Base-by-base conservation (phyloP, 1,140 invertebrate species). In the Caenorhabditis inopinata region DNA sequence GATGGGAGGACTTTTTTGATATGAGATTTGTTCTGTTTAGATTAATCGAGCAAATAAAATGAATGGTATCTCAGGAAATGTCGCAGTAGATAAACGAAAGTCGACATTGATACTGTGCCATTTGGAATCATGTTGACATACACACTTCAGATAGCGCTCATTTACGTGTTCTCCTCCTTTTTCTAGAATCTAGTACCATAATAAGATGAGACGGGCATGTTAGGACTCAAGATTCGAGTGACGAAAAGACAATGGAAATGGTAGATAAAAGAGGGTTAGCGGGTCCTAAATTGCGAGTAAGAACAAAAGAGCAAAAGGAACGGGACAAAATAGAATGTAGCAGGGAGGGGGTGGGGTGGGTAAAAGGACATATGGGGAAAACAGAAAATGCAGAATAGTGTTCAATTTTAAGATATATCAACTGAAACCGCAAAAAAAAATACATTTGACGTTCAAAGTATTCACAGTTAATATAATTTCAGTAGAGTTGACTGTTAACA, bases 21-120 rank as follows among this genome's bases (percentile, higher is more conserved):
- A 29, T 11, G 32, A 68, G 32, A 27, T 32, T 68, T 68, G 58
- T 68, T 68, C 58, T 68, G 58, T 68, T 68, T 68, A 32, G 25
- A 68, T 68, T 68, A 68, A 68, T 68, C 32, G 58, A 68, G 58
- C 58, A 68, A 68, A 68, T 68, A 68, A 29, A 68, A 42, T 68
- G 14, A 42, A 7, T 7, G 32, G 58, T 68, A 68, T 68, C 58
- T 68, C n/a, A 38, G 32, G 38, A 38, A 68, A 68, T 68, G 58
- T 68, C 58, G 32, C 58, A 68, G 58, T 38, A 21, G 58, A 68
- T 68, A 68, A 68, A 68, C 58, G 58, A 35, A 68, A 58, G 51
- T 38, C 32, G 58, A 68, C 58, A 68, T 42, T 68, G 58, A 68
- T 68, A 68, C 58, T 68, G 58, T 68, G 58, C 58, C 58, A 68